Conservation (phyloP, 2,888 invertebrate species). For the Phytoseiulus persimilis region DNA sequence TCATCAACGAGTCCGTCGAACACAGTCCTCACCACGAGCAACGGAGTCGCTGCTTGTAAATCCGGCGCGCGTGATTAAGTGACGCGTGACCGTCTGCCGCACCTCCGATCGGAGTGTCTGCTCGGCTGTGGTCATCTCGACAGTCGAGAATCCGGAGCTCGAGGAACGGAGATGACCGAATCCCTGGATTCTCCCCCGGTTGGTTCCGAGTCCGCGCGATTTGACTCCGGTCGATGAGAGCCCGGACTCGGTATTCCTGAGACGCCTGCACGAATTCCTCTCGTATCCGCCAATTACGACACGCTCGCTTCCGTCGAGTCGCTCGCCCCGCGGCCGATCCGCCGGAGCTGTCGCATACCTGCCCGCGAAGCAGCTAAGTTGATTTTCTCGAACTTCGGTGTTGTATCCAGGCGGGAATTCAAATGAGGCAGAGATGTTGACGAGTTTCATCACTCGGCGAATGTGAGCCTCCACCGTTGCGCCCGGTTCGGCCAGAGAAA, state of each 20-base stretch:
- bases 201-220: not conserved
- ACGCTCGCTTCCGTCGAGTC: not conserved
- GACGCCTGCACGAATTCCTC: not conserved
- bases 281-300: not conserved
- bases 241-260: not conserved
- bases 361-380: not conserved
- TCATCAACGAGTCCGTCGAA: not conserved
- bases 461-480: not conserved
- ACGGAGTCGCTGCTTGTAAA: not conserved
- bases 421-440: not conserved
- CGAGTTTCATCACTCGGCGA: not conserved
- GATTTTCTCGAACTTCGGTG: not conserved
- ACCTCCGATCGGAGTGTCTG: not conserved
- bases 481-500: not conserved
- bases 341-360: too few relatives aligned
- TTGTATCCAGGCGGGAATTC: not conserved
- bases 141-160: not conserved
- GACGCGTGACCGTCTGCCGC: not conserved
- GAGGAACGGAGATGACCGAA: not conserved
- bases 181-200: not conserved
- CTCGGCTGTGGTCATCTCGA: not conserved
- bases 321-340: too few relatives aligned
- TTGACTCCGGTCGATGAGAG: not conserved
- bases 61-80: not conserved
- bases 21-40: not conserved